Percentiles rank a stretch among this genome's conserved stretches.
phyloP scores from a whole-genome alignment of 2,113 vertebrate genomes.

The Alligator sinensis region DNA sequence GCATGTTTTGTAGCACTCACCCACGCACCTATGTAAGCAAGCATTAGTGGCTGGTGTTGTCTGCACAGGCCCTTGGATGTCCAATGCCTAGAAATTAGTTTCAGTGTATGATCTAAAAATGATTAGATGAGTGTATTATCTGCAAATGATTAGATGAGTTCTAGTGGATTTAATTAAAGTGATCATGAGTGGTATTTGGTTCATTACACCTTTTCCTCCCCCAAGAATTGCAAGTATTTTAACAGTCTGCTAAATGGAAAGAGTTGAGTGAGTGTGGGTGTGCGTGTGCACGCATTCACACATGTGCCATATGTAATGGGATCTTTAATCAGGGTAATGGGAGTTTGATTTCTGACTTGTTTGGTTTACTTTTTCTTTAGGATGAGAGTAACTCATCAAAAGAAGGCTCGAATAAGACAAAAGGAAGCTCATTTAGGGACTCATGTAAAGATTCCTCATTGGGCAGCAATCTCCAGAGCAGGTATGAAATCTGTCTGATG shows the following conservation, averaged over 20 bases:
- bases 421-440: not conserved
- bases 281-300: too few species aligned
- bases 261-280: not conserved
- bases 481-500: conserved; percentile 69
- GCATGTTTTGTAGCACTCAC: conserved; percentile 3
- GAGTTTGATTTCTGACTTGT: conserved; percentile 57
- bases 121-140: conserved; percentile 47
- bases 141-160: conserved; percentile 66
- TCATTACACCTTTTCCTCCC: conserved; percentile 65
- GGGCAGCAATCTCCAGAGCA: conserved; percentile 70
- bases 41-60: conserved; percentile 40
- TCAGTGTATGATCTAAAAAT: conserved; percentile 56
- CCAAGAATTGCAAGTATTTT: conserved; percentile 66
- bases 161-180: conserved; percentile 65
- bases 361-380: conserved; percentile 54
- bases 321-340: conserved; percentile 59
- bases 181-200: conserved; percentile 68
- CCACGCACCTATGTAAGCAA: not conserved
- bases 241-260: conserved; percentile 58
- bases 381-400: conserved; percentile 74
- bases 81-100: conserved; percentile 62
- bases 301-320: conserved; percentile 26
- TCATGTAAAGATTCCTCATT: conserved; percentile 42
- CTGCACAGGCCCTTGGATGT: conserved; percentile 38
- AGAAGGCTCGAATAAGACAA: conserved; percentile 58